Conservation (phyloP, 2,888 invertebrate genomes). For the Chirona hameri region DNA sequence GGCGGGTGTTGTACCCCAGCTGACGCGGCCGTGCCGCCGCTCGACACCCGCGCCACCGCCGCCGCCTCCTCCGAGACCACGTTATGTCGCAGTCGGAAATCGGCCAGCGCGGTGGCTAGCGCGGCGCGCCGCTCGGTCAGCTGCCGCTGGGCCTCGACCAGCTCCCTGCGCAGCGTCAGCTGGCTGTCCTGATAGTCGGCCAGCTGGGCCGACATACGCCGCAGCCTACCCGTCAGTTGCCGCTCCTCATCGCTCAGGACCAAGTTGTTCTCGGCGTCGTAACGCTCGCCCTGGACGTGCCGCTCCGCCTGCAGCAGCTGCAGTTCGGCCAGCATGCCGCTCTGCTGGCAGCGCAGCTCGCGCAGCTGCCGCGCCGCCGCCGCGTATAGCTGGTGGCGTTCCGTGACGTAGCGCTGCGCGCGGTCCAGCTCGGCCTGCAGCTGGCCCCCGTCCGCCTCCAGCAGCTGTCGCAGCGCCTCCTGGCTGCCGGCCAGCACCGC, state of each 20-base stretch:
- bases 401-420: not conserved
- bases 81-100: not conserved
- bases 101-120: not conserved
- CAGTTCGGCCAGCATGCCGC: not conserved
- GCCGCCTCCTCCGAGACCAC: not conserved
- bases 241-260: slow-evolving; percentile 5
- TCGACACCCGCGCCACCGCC: not conserved
- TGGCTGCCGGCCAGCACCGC: not conserved
- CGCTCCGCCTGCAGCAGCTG: slow-evolving; percentile 12
- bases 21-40: not conserved
- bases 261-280: not conserved
- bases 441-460: not conserved
- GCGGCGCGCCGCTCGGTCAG: not conserved
- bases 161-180: not conserved
- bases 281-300: slow-evolving; percentile 12
- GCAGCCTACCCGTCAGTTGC: not conserved
- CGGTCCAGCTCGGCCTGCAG: not conserved
- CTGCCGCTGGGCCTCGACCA: slow-evolving; percentile 12
- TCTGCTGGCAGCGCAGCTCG: slow-evolving; percentile 22
- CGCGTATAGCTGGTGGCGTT: slow-evolving; percentile 3
- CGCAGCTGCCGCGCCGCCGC: not conserved
- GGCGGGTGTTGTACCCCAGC: not conserved
- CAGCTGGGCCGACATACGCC: not conserved
- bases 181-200: not conserved
- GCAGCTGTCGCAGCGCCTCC: slow-evolving; percentile 26